Percentiles rank a stretch among this genome's conserved stretches.
Evolutionary conservation across 2,888 invertebrate species (phyloP).

Genomic region (Gnatocerus cornutus): DNA sequence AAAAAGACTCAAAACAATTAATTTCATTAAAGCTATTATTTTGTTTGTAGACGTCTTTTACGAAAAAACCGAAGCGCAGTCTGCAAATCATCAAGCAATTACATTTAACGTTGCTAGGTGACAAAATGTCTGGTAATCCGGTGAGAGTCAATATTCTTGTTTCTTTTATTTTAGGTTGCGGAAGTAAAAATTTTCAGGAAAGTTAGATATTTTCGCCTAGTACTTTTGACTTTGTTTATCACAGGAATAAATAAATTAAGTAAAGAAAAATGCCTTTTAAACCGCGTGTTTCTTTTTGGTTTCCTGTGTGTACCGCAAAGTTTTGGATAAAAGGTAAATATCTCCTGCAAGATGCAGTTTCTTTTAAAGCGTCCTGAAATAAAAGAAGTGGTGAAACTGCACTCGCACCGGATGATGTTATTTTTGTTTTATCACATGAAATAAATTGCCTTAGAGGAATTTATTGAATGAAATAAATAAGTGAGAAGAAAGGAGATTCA

Average conservation of each 20-base stretch:
- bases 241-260: too few species aligned
- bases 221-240: too few species aligned
- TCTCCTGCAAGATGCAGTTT: too few species aligned
- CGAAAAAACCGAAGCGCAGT: not conserved
- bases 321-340: too few species aligned
- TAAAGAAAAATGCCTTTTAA: too few species aligned
- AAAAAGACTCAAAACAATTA: too few species aligned
- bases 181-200: not conserved
- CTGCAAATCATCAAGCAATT: slow-evolving; percentile 1
- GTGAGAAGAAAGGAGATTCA: slow-evolving; percentile 13
- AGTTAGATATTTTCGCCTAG: too few species aligned
- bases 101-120: slow-evolving; percentile 8
- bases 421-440: not conserved
- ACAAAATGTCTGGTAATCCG: slow-evolving; percentile 1
- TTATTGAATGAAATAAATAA: slow-evolving; percentile 22
- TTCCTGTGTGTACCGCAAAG: too few species aligned
- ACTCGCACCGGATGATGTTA: not conserved
- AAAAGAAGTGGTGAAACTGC: not conserved
- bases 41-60: too few species aligned
- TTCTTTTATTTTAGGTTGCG: not conserved
- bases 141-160: not conserved
- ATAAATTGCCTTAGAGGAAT: slow-evolving; percentile 1
- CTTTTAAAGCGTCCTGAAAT: too few species aligned
- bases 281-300: too few species aligned
- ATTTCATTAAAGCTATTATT: too few species aligned